phyloP scores from a whole-genome alignment of 2,797 vertebrate species.

The Antrozous pallidus region DNA sequence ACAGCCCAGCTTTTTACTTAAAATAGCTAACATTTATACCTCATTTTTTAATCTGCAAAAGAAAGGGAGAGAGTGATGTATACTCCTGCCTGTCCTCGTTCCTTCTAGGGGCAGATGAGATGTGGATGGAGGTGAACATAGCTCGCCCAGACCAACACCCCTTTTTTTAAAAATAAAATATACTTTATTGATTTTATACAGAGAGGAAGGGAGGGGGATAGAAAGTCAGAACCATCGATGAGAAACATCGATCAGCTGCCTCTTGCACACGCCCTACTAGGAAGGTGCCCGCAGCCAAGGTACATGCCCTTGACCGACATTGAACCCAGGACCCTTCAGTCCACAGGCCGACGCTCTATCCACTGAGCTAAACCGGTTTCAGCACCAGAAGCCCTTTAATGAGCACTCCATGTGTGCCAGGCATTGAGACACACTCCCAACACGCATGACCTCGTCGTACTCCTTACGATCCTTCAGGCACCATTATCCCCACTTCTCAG shows the following conservation, averaged over 20 bases:
- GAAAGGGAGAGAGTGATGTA: no score
- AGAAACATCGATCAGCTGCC: no score
- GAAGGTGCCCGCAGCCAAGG: no score
- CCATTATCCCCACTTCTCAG: neutral
- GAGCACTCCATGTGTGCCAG: neutral
- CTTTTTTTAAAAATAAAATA: no score
- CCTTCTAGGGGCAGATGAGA: neutral
- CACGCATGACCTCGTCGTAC: rapidly evolving
- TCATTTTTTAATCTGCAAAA: neutral
- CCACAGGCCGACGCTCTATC: no score
- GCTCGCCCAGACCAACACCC: neutral
- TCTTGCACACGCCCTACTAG: no score
- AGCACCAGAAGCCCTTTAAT: neutral
- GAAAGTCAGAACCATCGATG: no score
- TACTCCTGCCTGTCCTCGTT: neutral
- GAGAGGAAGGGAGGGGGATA: no score
- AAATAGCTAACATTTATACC: neutral
- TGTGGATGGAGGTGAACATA: neutral
- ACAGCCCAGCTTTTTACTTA: conserved; percentile 16
- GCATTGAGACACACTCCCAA: neutral
- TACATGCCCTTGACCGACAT: no score
- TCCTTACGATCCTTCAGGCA: neutral
- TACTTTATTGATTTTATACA: no score
- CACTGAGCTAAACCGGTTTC: no score
- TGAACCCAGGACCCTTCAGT: no score